Evolutionary conservation across 92 coral and sea anemone genomes (phyloP).

Genomic region (Epizoanthus ramosus): DNA sequence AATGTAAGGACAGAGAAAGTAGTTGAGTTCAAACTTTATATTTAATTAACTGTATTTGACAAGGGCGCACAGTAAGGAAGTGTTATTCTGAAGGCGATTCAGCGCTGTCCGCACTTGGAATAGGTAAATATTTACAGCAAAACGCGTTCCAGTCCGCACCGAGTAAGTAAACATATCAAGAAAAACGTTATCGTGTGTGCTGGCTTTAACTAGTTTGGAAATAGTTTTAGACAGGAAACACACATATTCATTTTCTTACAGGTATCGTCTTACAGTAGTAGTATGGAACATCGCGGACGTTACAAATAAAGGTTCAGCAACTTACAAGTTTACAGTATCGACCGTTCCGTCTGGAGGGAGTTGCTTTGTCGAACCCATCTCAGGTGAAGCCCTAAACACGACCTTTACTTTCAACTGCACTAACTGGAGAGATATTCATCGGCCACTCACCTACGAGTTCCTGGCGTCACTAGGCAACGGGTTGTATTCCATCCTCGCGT

Average conservation of each 20-base stretch:
- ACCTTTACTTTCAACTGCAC: conserved; percentile 9
- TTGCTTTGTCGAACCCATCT: conserved; percentile 1
- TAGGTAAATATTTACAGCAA: too few species aligned
- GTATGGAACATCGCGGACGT: neutral
- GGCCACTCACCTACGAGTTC: conserved; percentile 36
- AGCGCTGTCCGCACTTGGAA: too few species aligned
- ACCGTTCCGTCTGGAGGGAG: conserved; percentile 17
- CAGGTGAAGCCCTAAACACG: neutral
- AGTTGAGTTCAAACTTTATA: too few species aligned
- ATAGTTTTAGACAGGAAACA: neutral
- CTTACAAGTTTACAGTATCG: conserved; percentile 16
- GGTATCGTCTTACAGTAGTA: conserved; percentile 23
- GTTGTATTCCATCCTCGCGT: conserved; percentile 30
- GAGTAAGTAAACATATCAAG: too few species aligned
- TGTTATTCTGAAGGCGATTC: too few species aligned
- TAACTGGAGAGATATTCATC: conserved; percentile 23
- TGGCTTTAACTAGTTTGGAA: too few species aligned
- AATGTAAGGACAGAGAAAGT: too few species aligned
- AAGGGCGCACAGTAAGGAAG: too few species aligned
- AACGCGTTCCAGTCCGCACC: too few species aligned
- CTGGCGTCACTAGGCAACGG: conserved; percentile 41
- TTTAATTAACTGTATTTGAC: too few species aligned
- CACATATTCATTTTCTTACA: neutral
- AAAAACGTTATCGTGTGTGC: too few species aligned
- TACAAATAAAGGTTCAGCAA: neutral